Evolutionary conservation across 2,888 invertebrate species (phyloP).

Genomic region (Liopterus haemorrhoidalis): DNA sequence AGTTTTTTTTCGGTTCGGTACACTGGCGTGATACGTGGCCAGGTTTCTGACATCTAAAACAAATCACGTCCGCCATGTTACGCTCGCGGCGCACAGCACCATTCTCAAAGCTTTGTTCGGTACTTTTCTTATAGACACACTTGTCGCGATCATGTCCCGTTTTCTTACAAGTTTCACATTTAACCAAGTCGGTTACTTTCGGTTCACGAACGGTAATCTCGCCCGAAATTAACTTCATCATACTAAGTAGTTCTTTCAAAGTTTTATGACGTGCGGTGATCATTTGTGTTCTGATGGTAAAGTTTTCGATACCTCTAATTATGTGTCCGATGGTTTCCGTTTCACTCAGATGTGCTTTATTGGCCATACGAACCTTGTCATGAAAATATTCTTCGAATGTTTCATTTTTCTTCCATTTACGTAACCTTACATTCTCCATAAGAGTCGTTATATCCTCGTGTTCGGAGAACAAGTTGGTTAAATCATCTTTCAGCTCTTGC

Average conservation of each 20-base stretch:
- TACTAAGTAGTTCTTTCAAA: not conserved
- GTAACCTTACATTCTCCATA: conserved; percentile 7
- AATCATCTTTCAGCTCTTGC: conserved; percentile 2
- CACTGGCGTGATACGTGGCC: not conserved
- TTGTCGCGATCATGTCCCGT: no score
- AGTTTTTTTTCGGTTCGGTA: not conserved
- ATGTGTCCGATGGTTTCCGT: conserved; percentile 9
- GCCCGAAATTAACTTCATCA: not conserved
- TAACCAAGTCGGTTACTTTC: not conserved
- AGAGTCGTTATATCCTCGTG: conserved; percentile 7
- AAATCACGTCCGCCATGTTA: no score
- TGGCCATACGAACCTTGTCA: conserved; percentile 8
- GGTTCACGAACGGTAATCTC: conserved; percentile 1
- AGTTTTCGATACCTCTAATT: conserved; percentile 6
- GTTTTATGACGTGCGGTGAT: not conserved
- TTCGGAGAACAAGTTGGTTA: conserved; percentile 4
- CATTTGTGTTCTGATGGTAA: not conserved
- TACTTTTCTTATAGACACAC: not conserved
- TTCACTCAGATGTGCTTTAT: conserved; percentile 7
- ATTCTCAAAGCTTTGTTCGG: not conserved
- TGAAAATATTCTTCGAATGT: conserved; percentile 11
- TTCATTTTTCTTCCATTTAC: conserved; percentile 4
- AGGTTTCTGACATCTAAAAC: not conserved
- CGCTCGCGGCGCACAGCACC: not conserved
- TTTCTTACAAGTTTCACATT: not conserved